A percentile compares a stretch with the other conserved stretches of the same genome.
Evolutionary conservation across 2,888 invertebrate genomes (phyloP).

Genomic region (Eilema griseolum): DNA sequence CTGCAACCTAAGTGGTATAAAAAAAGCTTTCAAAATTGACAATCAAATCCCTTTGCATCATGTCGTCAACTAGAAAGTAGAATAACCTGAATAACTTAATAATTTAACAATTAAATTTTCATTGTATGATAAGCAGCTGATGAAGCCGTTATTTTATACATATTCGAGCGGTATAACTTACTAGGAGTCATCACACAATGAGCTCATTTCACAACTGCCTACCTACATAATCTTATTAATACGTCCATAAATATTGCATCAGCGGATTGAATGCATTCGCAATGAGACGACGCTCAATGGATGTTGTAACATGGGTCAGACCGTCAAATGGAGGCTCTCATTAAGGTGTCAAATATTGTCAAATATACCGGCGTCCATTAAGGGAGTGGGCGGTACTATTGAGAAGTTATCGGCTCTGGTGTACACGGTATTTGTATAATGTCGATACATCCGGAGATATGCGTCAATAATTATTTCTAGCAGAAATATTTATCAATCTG

Average conservation of each 20-base stretch:
- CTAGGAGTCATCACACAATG: constrained; percentile 36
- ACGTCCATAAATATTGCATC: constrained; percentile 36
- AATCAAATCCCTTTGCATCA: neutral
- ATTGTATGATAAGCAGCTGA: constrained; percentile 32
- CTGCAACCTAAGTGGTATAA: too few relatives aligned
- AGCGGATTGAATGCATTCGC: constrained; percentile 43
- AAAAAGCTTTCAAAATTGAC: too few relatives aligned
- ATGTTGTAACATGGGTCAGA: constrained; percentile 45
- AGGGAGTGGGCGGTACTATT: constrained; percentile 70
- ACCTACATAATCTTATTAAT: constrained; percentile 26
- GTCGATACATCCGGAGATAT: constrained; percentile 42
- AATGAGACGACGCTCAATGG: constrained; percentile 43
- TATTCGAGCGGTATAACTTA: constrained; percentile 27
- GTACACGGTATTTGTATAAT: constrained; percentile 42
- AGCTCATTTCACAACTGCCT: constrained; percentile 38
- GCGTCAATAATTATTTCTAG: neutral
- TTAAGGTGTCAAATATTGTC: constrained; percentile 82
- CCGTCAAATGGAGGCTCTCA: constrained; percentile 54
- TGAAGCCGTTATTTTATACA: constrained; percentile 27
- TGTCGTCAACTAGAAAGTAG: constrained; percentile 21
- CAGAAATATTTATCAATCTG: too few relatives aligned
- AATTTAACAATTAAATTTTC: constrained; percentile 29
- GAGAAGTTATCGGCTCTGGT: constrained; percentile 59
- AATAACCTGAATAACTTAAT: constrained; percentile 15
- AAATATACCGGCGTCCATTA: constrained; percentile 77